Evolutionary conservation across 2,888 invertebrate species (phyloP), one percentile per base, ranked within the genome.

Genomic region (Thumatha senex): DNA sequence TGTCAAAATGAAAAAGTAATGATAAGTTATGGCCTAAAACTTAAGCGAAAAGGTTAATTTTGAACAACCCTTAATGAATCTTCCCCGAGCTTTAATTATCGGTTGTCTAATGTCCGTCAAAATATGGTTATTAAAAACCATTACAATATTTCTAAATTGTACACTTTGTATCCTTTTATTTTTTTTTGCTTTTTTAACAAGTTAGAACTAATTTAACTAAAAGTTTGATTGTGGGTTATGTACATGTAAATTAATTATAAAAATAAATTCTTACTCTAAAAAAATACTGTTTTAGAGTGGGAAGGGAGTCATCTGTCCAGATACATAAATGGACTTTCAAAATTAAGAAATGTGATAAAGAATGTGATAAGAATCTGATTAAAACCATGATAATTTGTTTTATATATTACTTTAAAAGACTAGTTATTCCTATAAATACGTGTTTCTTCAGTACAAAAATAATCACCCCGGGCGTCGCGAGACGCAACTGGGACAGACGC

Each of bases 111-210:
- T 74, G 75, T 76, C 75, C 80, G 77, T 82, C 78, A 82, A 81
- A 83, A 81, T 74, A 69, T 62, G 75, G 81, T 83, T 84, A 89
- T 91, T 90, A 88, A 84, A 89, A 88, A 82, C 86, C 83, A 89
- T 91, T 89, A 89, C 79, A 78, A 81, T 80, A 80, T 84, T 80
- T 85, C 74, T 35, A 83, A 81, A 79, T 72, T 68, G 70, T 77
- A 72, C 61, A 78, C 76, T 39, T 80, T 72, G 64, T 72, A 68
- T 24, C 18, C 70, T 77, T 63, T 5, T 64, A 39, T 73, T 70
- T 74, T 76, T 72, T 24, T 2, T 24, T 24, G 18, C 67, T 67
- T 59, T 70, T 63, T 70, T 76, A 79, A 82, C 81, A 80, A 71
- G 71, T 66, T 61, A 56, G 82, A 74, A 76, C 77, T 84, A 83